Percentiles rank a stretch among this genome's conserved stretches.
These are phyloP conservation scores for Catostylus mosaicus DNA, from an alignment of 30 jellyfish, hydroid and myxozoan genomes.

Conservation along the genomic window DNA sequence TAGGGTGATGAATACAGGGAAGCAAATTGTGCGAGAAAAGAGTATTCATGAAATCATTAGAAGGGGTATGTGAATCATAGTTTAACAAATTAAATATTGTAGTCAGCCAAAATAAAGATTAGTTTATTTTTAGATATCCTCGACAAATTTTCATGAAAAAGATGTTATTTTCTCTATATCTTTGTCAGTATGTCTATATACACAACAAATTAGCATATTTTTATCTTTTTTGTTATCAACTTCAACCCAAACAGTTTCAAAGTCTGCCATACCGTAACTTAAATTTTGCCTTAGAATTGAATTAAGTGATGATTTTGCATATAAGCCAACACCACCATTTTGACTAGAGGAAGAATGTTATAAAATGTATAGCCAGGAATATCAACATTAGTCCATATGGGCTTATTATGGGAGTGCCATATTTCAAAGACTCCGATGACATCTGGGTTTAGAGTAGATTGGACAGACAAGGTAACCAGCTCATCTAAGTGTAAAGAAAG, in stretches of 20 bases:
- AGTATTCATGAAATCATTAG: slow-evolving; percentile 21
- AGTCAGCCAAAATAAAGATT: not conserved
- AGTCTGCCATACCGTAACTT: slow-evolving; percentile 3
- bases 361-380: not conserved
- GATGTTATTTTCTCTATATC: slow-evolving; percentile 1
- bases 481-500: slow-evolving; percentile 12
- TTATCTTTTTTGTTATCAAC: not conserved
- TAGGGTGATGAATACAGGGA: slow-evolving; percentile 50
- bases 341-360: not conserved
- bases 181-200: no score
- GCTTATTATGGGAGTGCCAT: not conserved
- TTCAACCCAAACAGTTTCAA: slow-evolving; percentile 22
- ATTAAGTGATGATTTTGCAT: not conserved
- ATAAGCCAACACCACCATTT: not conserved
- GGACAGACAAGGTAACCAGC: slow-evolving; percentile 39
- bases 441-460: slow-evolving; percentile 33
- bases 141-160: not conserved
- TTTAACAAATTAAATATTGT: not conserved
- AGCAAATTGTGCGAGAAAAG: slow-evolving; percentile 14
- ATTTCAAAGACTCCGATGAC: not conserved
- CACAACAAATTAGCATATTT: not conserved
- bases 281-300: not conserved
- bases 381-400: not conserved
- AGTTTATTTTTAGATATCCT: not conserved
- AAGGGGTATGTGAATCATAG: slow-evolving; percentile 52